These are phyloP conservation scores for Mnemiopsis leidyi DNA, from an alignment of 37 sponge, comb jelly and placozoan species.

Conservation along the genomic window DNA sequence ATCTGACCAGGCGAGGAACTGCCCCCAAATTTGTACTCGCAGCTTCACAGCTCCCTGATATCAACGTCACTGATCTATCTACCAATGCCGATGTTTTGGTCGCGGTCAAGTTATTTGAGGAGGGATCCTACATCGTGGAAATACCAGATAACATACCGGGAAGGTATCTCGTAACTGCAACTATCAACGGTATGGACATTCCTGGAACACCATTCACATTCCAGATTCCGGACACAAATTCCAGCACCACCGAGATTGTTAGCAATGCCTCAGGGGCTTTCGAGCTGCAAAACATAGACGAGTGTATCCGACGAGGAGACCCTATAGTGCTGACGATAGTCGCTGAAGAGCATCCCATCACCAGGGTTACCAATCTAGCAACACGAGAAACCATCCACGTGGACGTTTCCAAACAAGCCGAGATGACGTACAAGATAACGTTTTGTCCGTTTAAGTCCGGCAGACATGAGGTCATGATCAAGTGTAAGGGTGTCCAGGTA, in stretches of 20 bases:
- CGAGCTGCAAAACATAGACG: slow-evolving; percentile 26
- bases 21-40: background rate
- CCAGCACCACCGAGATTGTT: slow-evolving; percentile 11
- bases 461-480: slow-evolving; percentile 16
- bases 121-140: background rate
- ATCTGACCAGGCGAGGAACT: background rate
- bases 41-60: background rate
- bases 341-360: background rate
- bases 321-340: slow-evolving; percentile 37
- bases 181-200: background rate
- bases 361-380: slow-evolving; percentile 8
- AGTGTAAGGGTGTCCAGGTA: slow-evolving; percentile 17
- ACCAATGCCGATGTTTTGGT: background rate
- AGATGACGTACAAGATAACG: background rate
- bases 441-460: slow-evolving; percentile 5
- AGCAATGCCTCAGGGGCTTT: background rate
- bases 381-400: slow-evolving; percentile 3
- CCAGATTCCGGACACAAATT: slow-evolving; percentile 27
- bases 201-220: slow-evolving; percentile 29
- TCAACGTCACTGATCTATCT: background rate
- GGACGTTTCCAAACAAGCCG: background rate
- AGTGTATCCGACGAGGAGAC: background rate
- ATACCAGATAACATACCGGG: slow-evolving; percentile 5
- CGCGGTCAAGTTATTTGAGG: background rate
- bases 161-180: background rate